phyloP scores from a whole-genome alignment of 2,113 vertebrate species.

The Scomber scombrus region DNA sequence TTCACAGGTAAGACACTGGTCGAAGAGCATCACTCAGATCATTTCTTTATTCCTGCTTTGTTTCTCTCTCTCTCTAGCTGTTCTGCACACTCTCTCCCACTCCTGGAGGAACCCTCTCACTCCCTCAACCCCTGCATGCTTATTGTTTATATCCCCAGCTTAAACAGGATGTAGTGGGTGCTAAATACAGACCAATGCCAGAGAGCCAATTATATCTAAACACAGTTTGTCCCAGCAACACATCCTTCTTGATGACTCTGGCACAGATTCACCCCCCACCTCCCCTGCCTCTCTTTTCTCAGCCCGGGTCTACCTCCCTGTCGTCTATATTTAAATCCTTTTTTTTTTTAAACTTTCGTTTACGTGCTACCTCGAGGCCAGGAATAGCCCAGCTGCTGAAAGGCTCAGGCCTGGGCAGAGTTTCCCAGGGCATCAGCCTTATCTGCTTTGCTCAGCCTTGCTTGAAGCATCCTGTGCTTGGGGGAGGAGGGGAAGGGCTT shows the following conservation, averaged over 20 bases:
- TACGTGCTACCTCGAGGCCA: conserved; percentile 80
- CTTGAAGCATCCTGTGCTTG: conserved; percentile 84
- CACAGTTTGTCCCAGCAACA: conserved; percentile 80
- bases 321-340: conserved; percentile 80
- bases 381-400: conserved; percentile 84
- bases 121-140: conserved; percentile 32
- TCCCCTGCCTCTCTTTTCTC: conserved; percentile 57
- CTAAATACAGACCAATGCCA: conserved; percentile 82
- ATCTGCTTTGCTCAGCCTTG: conserved; percentile 84
- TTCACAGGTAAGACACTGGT: conserved; percentile 90
- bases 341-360: conserved; percentile 76
- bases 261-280: conserved; percentile 65
- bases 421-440: conserved; percentile 88
- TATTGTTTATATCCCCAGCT: conserved; percentile 72
- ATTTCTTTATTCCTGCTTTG: background rate
- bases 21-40: background rate
- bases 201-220: conserved; percentile 82
- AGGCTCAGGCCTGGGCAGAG: conserved; percentile 81
- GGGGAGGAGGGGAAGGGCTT: conserved; percentile 66
- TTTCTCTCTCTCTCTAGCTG: background rate
- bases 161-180: conserved; percentile 81
- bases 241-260: conserved; percentile 81
- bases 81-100: background rate
- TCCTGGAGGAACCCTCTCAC: conserved; percentile 16
- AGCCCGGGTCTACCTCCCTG: conserved; percentile 54